A percentile compares a stretch with the other conserved stretches of the same genome.
Evolutionary conservation across 1,140 invertebrate species (phyloP).

Genomic region (Acromyrmex charruanus): DNA sequence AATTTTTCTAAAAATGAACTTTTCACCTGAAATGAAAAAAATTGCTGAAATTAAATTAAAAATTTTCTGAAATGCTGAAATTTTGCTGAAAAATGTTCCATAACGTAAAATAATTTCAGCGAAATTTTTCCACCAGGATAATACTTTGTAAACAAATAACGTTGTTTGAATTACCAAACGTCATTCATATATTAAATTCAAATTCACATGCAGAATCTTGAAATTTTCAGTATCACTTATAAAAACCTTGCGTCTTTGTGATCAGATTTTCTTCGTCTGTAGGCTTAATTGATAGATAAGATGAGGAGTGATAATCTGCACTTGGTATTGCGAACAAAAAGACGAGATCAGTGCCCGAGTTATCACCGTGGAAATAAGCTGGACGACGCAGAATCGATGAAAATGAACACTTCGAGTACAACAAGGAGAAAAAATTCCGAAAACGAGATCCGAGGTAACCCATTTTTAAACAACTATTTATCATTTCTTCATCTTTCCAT

Average conservation of each 20-base stretch:
- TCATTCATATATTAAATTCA: not conserved
- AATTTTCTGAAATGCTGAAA: too few species aligned
- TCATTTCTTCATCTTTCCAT: not conserved
- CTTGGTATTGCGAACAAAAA: constrained; percentile 45
- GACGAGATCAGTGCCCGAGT: constrained; percentile 51
- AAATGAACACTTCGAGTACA: constrained; percentile 15
- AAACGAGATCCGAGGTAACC: constrained; percentile 65
- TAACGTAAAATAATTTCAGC: too few species aligned
- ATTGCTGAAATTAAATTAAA: too few species aligned
- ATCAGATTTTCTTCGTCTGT: constrained; percentile 32
- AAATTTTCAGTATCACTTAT: constrained; percentile 19
- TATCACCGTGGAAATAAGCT: constrained; percentile 44
- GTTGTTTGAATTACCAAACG: not conserved
- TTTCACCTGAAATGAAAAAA: too few species aligned
- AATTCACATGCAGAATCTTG: not conserved
- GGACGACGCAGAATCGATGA: not conserved
- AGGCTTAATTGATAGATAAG: constrained; percentile 66
- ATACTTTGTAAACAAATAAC: too few species aligned
- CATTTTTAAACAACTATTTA: not conserved
- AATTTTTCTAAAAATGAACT: too few species aligned
- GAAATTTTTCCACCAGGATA: too few species aligned
- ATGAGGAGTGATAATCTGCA: constrained; percentile 10
- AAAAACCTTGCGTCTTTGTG: constrained; percentile 19
- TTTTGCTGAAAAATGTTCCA: too few species aligned
- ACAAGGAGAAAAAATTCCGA: constrained; percentile 9